Conservation (phyloP, 2,113 vertebrate species). For the Sapajus apella region DNA sequence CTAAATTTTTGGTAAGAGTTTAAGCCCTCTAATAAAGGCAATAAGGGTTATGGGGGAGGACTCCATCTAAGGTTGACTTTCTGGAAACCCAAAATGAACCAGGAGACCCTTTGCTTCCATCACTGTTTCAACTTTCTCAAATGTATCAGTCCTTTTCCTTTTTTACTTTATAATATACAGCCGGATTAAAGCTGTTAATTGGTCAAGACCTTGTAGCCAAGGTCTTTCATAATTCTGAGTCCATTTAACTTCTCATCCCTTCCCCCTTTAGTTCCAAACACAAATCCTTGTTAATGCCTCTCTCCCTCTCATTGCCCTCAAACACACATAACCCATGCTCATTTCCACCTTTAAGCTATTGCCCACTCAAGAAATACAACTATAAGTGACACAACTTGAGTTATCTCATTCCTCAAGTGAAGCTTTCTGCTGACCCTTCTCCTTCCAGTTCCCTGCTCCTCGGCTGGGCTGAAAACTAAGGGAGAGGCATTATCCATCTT, state of each 20-base stretch:
- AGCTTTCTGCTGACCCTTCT: background rate
- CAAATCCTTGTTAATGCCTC: background rate
- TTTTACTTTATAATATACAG: conserved; percentile 39
- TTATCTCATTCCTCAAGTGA: background rate
- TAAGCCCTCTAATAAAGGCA: background rate
- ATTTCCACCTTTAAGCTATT: background rate
- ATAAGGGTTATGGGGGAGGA: background rate
- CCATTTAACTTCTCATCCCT: background rate
- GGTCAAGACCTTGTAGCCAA: background rate
- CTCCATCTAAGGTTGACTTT: background rate
- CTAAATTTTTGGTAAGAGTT: background rate
- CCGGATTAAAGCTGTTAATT: background rate
- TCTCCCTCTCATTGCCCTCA: background rate
- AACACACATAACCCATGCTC: background rate
- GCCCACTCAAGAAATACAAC: background rate
- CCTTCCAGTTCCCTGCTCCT: background rate
- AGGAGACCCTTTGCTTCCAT: background rate
- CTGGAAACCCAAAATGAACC: background rate
- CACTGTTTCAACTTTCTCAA: conserved; percentile 26
- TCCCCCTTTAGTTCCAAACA: background rate
- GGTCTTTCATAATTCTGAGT: background rate
- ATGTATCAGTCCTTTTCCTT: background rate
- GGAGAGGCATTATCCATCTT: background rate
- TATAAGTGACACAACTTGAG: background rate
- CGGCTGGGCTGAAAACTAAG: background rate